Percentiles rank a stretch among this genome's conserved stretches.
phyloP scores from a whole-genome alignment of 2,797 vertebrate genomes.

The Silurus lanzhouensis region DNA sequence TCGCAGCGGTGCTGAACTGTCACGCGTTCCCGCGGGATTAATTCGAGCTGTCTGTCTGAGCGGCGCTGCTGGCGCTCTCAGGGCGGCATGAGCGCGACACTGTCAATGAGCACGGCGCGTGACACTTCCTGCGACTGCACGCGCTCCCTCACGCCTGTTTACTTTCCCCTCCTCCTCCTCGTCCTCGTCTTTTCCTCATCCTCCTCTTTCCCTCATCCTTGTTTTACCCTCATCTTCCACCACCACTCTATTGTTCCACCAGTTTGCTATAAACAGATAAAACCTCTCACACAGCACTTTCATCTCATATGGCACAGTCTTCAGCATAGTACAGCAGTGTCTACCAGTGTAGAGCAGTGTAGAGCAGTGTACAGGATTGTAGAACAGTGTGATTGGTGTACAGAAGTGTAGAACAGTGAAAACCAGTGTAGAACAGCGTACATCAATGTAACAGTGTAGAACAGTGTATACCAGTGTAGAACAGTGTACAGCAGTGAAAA shows the following conservation, averaged over 20 bases:
- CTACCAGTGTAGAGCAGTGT: too few relatives aligned
- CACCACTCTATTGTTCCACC: constrained; percentile 35
- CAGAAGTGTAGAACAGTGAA: too few relatives aligned
- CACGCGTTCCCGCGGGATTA: constrained; percentile 96
- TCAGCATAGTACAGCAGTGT: too few relatives aligned
- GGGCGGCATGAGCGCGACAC: constrained; percentile 88
- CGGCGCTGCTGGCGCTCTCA: constrained; percentile 86
- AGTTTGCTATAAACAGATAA: not conserved
- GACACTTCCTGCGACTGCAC: constrained; percentile 80
- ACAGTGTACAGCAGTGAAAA: too few relatives aligned
- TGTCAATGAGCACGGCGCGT: constrained; percentile 86
- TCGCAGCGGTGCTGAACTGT: constrained; percentile 96
- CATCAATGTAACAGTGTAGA: too few relatives aligned
- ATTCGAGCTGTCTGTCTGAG: constrained; percentile 98
- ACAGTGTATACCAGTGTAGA: too few relatives aligned
- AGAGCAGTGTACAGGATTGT: too few relatives aligned
- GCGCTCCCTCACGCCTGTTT: constrained; percentile 66
- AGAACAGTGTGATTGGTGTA: too few relatives aligned
- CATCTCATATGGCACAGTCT: not conserved
- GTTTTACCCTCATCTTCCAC: constrained; percentile 75
- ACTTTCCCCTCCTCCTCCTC: constrained; percentile 72
- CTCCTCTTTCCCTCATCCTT: constrained; percentile 71
- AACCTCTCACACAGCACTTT: not conserved
- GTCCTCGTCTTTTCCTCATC: constrained; percentile 76
- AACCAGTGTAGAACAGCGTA: too few relatives aligned